Conservation (phyloP, 1,140 invertebrate genomes). For the Andricus grossulariae region DNA sequence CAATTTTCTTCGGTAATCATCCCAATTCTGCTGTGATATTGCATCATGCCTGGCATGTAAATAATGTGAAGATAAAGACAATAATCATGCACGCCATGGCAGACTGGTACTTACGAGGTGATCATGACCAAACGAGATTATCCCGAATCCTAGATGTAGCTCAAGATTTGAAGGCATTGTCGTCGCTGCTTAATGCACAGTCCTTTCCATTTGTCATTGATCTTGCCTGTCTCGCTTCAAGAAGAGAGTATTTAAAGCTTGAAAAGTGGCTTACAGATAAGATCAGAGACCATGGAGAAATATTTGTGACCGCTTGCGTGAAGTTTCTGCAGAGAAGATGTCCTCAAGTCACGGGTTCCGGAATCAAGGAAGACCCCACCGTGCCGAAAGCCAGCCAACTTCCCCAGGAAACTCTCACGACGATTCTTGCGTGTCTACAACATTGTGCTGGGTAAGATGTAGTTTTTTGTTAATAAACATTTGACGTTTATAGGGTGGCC, state of each 20-base stretch:
- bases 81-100: slow-evolving; percentile 98
- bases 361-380: slow-evolving; percentile 86
- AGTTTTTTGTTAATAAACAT: no score
- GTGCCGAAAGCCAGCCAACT: slow-evolving; percentile 89
- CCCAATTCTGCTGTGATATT: slow-evolving; percentile 95
- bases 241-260: slow-evolving; percentile 97
- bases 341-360: slow-evolving; percentile 86
- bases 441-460: slow-evolving; percentile 78
- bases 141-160: slow-evolving; percentile 97
- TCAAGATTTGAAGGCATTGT: slow-evolving; percentile 97
- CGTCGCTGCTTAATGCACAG: slow-evolving; percentile 93
- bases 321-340: slow-evolving; percentile 91
- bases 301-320: slow-evolving; percentile 89
- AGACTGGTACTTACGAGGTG: slow-evolving; percentile 95
- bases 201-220: slow-evolving; percentile 98
- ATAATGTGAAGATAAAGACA: slow-evolving; percentile 84
- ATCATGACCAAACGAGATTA: slow-evolving; percentile 93
- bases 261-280: slow-evolving; percentile 99
- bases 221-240: slow-evolving; percentile 95
- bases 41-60: slow-evolving; percentile 94
- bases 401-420: slow-evolving; percentile 91
- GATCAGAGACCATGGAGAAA: slow-evolving; percentile 94
- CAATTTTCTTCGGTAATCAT: slow-evolving; percentile 95
- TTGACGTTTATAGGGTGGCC: no score
- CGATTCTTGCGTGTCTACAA: slow-evolving; percentile 92